Base-by-base conservation (phyloP, 2,113 vertebrate species). In the Silurus asotus region DNA sequence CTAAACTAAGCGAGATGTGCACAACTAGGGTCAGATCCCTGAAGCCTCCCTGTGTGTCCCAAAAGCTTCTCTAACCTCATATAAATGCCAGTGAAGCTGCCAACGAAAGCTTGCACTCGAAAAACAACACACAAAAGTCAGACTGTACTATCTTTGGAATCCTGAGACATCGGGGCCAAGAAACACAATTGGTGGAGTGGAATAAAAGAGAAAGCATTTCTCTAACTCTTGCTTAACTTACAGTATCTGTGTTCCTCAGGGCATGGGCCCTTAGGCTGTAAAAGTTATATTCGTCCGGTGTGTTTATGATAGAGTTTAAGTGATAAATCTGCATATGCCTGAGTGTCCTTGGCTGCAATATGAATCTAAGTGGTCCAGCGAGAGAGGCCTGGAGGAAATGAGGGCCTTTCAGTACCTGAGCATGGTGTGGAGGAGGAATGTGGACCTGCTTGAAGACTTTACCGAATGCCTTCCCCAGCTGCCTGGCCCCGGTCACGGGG, bases 381-480 rank as follows among this genome's bases (percentile, higher is more conserved):
- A 0, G 81, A 51, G 25, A 82, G 79, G 86, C 80, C 74, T 87
- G 78, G 84, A 83, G 64, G 88, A 87, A 37, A 72, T 77, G 59
- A 85, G 58, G 85, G 48, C 83, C 72, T 89, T 84, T 89, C 80
- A 53, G 74, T 78, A 72, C 82, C 88, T 53, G 86, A 82, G 86
- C 86, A 84, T 10, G 6, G 84, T 45, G 69, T 74, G n/a, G 58
- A 91, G 80, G 87, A 88, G 90, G 90, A 92, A 92, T 83, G 88
- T 83, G 78, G 79, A 90, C 84, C 89, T 90, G 86, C 88, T 88
- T 89, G 88, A 92, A 77, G 89, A 84, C 87, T 90, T 84, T 77
- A 86, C 87, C 87, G 93, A 90, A 94, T 93, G 91, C 83, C 59
- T 92, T 93, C 88, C 88, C 88, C 93, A 92, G 91, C 92, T 93